Conservation (phyloP, 2,888 invertebrate species). For the Zhengitettix transpicula region DNA sequence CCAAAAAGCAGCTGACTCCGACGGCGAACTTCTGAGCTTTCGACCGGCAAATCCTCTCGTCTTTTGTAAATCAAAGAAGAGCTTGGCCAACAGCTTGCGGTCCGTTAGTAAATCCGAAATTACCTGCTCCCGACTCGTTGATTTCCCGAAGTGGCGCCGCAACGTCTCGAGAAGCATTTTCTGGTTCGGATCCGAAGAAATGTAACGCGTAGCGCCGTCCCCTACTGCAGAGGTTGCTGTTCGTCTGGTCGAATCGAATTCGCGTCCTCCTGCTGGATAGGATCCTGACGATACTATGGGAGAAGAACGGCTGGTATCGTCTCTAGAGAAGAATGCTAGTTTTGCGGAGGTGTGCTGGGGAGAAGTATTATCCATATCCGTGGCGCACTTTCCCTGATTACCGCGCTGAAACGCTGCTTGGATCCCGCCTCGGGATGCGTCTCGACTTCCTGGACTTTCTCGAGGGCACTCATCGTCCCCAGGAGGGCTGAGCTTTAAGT, state of each 20-base stretch:
- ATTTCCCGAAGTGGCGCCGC: conserved; percentile 47
- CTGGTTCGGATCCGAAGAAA: conserved; percentile 29
- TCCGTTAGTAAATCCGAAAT: conserved; percentile 58
- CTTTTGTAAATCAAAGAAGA: conserved; percentile 55
- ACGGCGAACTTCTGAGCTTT: conserved; percentile 17
- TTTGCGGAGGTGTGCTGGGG: conserved; percentile 5
- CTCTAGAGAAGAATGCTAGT: background rate
- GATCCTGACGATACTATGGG: background rate
- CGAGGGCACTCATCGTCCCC: background rate
- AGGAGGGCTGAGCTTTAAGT: conserved; percentile 12
- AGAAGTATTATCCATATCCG: too few species aligned
- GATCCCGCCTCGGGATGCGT: too few species aligned
- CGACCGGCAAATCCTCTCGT: conserved; percentile 38
- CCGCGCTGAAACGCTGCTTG: too few species aligned
- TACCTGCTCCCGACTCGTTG: conserved; percentile 46
- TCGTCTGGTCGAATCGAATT: too few species aligned
- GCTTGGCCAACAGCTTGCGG: conserved; percentile 51
- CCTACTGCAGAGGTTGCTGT: too few species aligned
- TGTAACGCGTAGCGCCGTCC: too few species aligned
- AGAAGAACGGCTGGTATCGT: background rate
- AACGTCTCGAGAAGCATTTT: conserved; percentile 47
- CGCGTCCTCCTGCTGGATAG: background rate
- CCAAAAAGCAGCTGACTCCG: conserved; percentile 2
- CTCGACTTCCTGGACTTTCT: too few species aligned
- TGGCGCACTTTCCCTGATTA: too few species aligned